Evolutionary conservation across 2,888 invertebrate species (phyloP).

Genomic region (Agrenia bidenticulata): DNA sequence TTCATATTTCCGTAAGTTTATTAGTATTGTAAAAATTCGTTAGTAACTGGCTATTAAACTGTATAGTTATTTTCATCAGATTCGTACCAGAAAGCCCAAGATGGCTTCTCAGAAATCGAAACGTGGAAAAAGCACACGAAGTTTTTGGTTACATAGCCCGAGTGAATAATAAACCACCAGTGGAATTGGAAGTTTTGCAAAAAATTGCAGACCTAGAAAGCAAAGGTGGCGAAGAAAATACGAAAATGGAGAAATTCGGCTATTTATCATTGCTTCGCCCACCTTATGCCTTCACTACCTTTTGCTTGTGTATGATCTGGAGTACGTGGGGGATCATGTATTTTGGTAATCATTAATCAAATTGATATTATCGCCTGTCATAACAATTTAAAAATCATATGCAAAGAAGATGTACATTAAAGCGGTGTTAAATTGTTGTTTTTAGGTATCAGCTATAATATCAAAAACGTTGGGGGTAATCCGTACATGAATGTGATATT

Average conservation of each 20-base stretch:
- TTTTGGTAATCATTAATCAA: slow-evolving; percentile 34
- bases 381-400: too few species aligned
- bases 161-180: slow-evolving; percentile 9
- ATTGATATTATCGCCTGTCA: too few species aligned
- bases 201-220: slow-evolving; percentile 15
- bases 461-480: slow-evolving; percentile 40
- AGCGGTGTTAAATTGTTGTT: too few species aligned
- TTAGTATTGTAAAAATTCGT: background rate
- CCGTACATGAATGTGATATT: slow-evolving; percentile 33
- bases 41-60: background rate
- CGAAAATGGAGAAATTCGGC: slow-evolving; percentile 17
- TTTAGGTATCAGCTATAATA: slow-evolving; percentile 40
- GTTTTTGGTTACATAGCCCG: slow-evolving; percentile 22
- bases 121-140: slow-evolving; percentile 31
- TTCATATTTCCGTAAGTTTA: slow-evolving; percentile 25
- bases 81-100: slow-evolving; percentile 48
- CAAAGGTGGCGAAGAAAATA: background rate
- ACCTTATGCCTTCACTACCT: slow-evolving; percentile 27
- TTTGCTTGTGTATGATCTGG: slow-evolving; percentile 40
- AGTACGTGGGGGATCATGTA: slow-evolving; percentile 38
- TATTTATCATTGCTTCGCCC: slow-evolving; percentile 34
- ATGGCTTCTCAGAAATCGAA: slow-evolving; percentile 35
- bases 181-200: slow-evolving; percentile 20
- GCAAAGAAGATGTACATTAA: too few species aligned
- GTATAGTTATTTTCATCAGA: background rate